Evolutionary conservation across 2,888 invertebrate genomes (phyloP), one percentile per base, ranked within the genome.

Genomic region (Caradrina kadenii): DNA sequence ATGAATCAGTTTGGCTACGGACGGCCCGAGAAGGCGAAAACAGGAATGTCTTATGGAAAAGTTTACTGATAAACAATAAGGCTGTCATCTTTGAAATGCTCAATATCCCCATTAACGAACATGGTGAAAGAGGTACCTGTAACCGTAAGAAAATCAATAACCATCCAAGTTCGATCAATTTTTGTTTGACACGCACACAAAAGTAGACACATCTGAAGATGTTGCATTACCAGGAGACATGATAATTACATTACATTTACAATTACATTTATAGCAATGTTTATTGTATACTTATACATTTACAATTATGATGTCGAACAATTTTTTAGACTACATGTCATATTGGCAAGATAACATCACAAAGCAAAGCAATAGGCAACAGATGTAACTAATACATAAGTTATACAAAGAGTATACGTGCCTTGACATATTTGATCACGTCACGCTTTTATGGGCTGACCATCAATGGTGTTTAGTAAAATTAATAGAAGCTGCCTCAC

Each of bases 1-100:
- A 81, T 74, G 80, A 81, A 80, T 84, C 82, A 79, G 80, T 80
- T 87, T 83, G 81, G 82, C 19, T 52, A 84, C 78, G 69, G 78
- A 56, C 48, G 39, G 31, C n/a, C 45, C n/a, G 26, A 52, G 45
- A 61, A 62, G 53, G 50, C 17, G 21, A 68, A 61, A 58, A 50
- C 53, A 31, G 31, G 22, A 61, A 63, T 15, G 35, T 60, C 10
- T 63, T 73, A 35, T 55, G 19, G 31, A 55, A 15, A 8, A 73
- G 50, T 22, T 55, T 10, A 63, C 42, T 55, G 22, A 62, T 48
- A 54, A 63, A 63, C 13, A 39, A 49, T 17, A 49, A 19, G 21
- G 17, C 15, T 39, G 4, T 13, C 39, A 2, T 35, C 11, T 21
- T 49, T 63, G 19, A 53, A 63, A 35, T 63, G 21, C 13, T 26